Evolutionary conservation across 1,140 invertebrate species (phyloP).

Genomic region (Laupala kohalensis): DNA sequence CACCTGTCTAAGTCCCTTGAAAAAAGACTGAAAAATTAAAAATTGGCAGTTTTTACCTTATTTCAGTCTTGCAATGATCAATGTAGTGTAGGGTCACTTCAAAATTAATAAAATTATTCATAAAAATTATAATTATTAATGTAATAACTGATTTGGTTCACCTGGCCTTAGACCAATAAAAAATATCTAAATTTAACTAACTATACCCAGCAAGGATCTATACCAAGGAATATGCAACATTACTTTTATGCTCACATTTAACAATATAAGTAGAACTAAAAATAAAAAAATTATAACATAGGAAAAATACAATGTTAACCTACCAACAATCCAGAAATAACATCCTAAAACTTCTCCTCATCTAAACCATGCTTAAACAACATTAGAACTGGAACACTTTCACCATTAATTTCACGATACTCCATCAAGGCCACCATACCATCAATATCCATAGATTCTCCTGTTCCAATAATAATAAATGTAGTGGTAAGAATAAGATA

Average conservation of each 20-base stretch:
- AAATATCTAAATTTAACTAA: too few species aligned
- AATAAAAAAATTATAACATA: too few species aligned
- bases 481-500: not conserved
- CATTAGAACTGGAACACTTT: constrained; percentile 74
- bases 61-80: too few species aligned
- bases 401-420: constrained; percentile 77
- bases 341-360: constrained; percentile 79
- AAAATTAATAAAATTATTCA: not conserved
- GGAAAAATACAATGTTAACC: too few species aligned
- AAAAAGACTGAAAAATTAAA: too few species aligned
- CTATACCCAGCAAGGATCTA: too few species aligned
- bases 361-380: constrained; percentile 91
- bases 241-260: not conserved
- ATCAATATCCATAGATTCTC: constrained; percentile 88
- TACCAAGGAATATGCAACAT: not conserved
- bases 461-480: constrained; percentile 29
- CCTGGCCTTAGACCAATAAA: too few species aligned
- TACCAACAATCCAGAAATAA: not conserved
- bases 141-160: too few species aligned
- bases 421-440: constrained; percentile 87
- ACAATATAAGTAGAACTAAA: too few species aligned
- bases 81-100: too few species aligned
- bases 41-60: too few species aligned
- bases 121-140: not conserved
- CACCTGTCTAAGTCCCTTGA: too few species aligned